Evolutionary conservation across 92 coral and sea anemone species (phyloP).

Genomic region (Siderastrea siderea): DNA sequence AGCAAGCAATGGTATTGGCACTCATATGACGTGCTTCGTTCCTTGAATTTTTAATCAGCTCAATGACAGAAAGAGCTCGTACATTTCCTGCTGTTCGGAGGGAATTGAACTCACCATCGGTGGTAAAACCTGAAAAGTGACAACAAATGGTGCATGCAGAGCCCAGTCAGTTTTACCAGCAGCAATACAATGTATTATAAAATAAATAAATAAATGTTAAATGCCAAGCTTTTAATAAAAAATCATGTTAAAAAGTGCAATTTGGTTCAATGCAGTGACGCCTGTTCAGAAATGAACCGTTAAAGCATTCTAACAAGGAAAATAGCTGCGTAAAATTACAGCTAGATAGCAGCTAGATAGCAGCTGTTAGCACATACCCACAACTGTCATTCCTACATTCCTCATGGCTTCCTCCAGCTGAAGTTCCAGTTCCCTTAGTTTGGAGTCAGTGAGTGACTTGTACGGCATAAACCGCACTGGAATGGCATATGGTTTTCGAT

Average conservation of each 20-base stretch:
- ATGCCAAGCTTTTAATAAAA: too few species aligned
- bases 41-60: constrained; percentile 43
- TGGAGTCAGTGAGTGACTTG: constrained; percentile 67
- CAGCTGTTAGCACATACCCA: constrained; percentile 15
- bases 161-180: not conserved
- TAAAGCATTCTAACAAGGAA: too few species aligned
- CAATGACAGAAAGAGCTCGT: constrained; percentile 61
- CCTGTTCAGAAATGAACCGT: too few species aligned
- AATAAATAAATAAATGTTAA: too few species aligned
- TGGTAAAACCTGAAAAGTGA: constrained; percentile 36
- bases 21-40: constrained; percentile 56
- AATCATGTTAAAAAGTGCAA: too few species aligned
- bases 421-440: constrained; percentile 39
- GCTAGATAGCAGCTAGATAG: too few species aligned
- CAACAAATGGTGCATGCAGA: not conserved
- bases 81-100: constrained; percentile 54
- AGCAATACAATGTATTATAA: too few species aligned
- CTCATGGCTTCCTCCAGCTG: constrained; percentile 39
- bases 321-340: too few species aligned
- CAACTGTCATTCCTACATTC: constrained; percentile 29
- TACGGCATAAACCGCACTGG: constrained; percentile 69
- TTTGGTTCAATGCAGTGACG: too few species aligned
- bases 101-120: constrained; percentile 70
- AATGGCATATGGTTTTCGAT: constrained; percentile 67
- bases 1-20: constrained; percentile 24